A percentile compares a stretch with the other conserved stretches of the same genome.
phyloP scores from a whole-genome alignment of 2,797 vertebrate genomes.

The Poecilia wingei region DNA sequence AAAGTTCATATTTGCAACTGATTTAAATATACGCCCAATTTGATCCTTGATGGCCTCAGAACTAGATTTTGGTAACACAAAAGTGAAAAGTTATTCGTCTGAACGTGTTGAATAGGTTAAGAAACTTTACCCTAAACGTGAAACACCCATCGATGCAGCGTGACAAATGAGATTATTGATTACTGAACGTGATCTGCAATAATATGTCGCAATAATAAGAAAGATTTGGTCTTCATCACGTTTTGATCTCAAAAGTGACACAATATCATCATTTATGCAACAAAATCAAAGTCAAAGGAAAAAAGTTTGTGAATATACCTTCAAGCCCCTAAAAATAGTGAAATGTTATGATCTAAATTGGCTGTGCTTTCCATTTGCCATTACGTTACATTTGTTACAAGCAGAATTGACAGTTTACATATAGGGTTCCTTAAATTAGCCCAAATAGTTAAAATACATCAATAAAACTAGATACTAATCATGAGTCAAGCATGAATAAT shows the following conservation, averaged over 20 bases:
- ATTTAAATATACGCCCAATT: neutral
- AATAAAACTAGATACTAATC: neutral
- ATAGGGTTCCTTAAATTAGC: neutral
- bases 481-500: neutral
- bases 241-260: neutral
- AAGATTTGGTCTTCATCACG: neutral
- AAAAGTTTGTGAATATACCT: neutral
- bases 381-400: neutral
- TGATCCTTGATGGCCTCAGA: neutral
- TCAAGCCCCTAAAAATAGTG: neutral
- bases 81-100: neutral
- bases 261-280: no score
- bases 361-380: neutral
- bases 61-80: neutral
- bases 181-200: neutral
- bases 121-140: neutral
- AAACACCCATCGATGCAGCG: rapidly evolving
- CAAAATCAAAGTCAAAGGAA: neutral
- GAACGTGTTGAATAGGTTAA: neutral
- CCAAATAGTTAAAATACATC: neutral
- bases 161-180: neutral
- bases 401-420: neutral
- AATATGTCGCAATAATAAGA: neutral
- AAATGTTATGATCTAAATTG: neutral
- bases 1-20: constrained; percentile 38